Base-by-base conservation (phyloP, 2,888 invertebrate genomes). In the Sussaba pulchella region DNA sequence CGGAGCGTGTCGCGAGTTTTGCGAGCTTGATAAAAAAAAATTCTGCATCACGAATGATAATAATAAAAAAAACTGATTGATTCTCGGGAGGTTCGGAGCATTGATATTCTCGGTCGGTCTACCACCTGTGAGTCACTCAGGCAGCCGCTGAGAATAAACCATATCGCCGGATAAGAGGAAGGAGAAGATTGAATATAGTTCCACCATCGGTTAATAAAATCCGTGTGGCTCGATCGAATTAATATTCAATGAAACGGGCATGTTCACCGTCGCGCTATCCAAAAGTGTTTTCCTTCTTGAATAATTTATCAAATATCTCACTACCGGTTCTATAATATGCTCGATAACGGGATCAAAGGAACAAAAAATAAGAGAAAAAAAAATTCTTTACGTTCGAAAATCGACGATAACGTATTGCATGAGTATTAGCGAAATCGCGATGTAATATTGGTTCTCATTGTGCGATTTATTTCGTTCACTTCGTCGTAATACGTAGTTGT, bases 401-500 rank as follows among this genome's bases (percentile, higher is more conserved):
- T 12, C 47, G 66, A 21, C 21, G 54, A 26, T 63, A 26, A 10
- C 57, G 57, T 52, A 43, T 57, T 78, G 78, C 78, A 72, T 61
- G 78, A 78, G 76, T 67, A 54, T 45, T 39, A 57, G 43, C 14
- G 45, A 64, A 50, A 45, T 45, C 74, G 80, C 59, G 76, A 21
- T 50, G 5, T 47, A 21, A 63, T 36, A 45, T 54, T 66, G 50
- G 59, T 73, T 71, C 31, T 76, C 73, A 19, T 71, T 72, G 69
- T 82, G 41, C 75, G 69, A 70, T 79, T 80, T 70, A 73, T 78
- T 77, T 78, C 78, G 73, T 78, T 78, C 50, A 66, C 73, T 63
- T 43, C 78, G 69, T 78, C 80, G 73, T 74, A 79, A 82, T 69
- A 79, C 72, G 75, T 74, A 83, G 76, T 77, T 79, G 70, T 82